phyloP scores from a whole-genome alignment of 2,888 invertebrate genomes.

The Carpatolechia fugitivella region DNA sequence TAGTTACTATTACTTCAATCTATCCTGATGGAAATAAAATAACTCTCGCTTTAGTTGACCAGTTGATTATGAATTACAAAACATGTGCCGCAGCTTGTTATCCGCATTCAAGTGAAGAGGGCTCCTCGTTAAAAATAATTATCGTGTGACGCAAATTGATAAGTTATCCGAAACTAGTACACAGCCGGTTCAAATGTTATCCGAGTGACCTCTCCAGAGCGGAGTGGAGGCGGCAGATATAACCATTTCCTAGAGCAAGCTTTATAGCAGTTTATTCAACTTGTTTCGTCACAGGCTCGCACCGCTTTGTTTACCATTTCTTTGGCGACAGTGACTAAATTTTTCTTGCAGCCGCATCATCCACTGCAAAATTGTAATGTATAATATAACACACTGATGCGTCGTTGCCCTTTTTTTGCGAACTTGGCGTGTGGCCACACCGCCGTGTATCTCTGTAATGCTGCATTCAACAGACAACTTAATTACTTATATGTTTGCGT shows the following conservation, averaged over 20 bases:
- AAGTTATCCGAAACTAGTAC: slow-evolving; percentile 69
- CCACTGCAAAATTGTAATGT: slow-evolving; percentile 36
- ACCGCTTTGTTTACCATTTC: slow-evolving; percentile 56
- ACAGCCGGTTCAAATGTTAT: slow-evolving; percentile 60
- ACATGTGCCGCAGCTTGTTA: slow-evolving; percentile 6
- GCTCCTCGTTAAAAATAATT: slow-evolving; percentile 39
- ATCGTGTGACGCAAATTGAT: slow-evolving; percentile 69
- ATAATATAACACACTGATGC: too few relatives aligned
- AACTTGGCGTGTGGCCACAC: too few relatives aligned
- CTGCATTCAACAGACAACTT: slow-evolving; percentile 33
- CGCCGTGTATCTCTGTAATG: slow-evolving; percentile 48
- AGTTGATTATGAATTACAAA: slow-evolving; percentile 10
- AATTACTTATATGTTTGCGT: not conserved
- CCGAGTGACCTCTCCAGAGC: slow-evolving; percentile 42
- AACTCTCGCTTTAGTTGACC: slow-evolving; percentile 9
- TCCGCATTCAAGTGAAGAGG: slow-evolving; percentile 20
- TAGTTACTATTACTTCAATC: not conserved
- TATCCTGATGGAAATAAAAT: not conserved
- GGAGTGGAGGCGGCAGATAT: slow-evolving; percentile 37
- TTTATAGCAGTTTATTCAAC: slow-evolving; percentile 70
- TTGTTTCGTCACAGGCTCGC: slow-evolving; percentile 49
- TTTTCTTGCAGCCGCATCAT: slow-evolving; percentile 48
- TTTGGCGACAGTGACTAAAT: slow-evolving; percentile 40
- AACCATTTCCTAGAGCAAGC: slow-evolving; percentile 46
- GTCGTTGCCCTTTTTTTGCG: too few relatives aligned